These are phyloP conservation scores for Microcebus lehilahytsara DNA, from an alignment of 2,113 vertebrate species.

Conservation along the genomic window DNA sequence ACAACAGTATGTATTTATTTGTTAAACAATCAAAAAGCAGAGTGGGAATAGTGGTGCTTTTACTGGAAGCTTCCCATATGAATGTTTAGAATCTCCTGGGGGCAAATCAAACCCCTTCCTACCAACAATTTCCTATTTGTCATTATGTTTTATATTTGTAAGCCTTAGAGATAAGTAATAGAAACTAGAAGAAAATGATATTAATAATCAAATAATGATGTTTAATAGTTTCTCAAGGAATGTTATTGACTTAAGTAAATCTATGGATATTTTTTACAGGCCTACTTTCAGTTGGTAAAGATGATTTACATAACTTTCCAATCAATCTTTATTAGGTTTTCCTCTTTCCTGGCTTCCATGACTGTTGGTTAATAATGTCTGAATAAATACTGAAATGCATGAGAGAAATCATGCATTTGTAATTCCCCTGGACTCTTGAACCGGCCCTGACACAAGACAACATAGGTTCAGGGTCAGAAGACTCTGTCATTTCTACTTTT, in stretches of 20 bases:
- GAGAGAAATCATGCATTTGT: background rate
- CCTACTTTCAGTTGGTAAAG: background rate
- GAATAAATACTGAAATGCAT: background rate
- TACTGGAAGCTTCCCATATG: background rate
- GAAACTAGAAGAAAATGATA: slow-evolving; percentile 12
- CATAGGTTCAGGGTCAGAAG: background rate
- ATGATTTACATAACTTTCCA: slow-evolving; percentile 18
- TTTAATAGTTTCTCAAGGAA: slow-evolving; percentile 4
- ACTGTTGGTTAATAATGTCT: background rate
- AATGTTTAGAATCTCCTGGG: background rate
- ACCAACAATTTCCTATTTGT: background rate
- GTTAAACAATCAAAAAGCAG: background rate
- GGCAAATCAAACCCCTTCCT: background rate
- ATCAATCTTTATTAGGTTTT: background rate
- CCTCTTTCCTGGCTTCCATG: background rate
- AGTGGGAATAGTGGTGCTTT: background rate
- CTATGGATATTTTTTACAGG: background rate
- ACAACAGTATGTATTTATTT: background rate
- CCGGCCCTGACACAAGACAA: background rate
- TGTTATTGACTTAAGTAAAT: background rate
- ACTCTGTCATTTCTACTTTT: background rate
- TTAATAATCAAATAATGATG: background rate
- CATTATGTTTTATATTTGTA: slow-evolving; percentile 34
- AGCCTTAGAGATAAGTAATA: background rate
- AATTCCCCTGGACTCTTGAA: background rate